Evolutionary conservation across 1,140 invertebrate species (phyloP), one percentile per base, ranked within the genome.

Genomic region (Drosophila repleta): DNA sequence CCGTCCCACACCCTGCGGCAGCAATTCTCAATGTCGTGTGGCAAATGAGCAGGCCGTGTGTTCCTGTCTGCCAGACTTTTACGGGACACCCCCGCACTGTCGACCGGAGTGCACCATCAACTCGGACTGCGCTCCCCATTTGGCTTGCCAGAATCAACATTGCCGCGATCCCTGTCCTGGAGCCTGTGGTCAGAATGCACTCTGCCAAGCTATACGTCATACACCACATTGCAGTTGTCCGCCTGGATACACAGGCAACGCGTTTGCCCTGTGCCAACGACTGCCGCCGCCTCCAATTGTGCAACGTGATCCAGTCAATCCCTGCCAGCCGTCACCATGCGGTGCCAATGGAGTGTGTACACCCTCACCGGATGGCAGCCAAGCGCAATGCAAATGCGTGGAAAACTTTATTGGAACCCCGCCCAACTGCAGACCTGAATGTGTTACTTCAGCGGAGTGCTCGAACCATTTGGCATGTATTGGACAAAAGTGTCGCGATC

Each of bases 201-300:
- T 94, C 35, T 97, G 97, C 88, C 94, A 95, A 91, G 95, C 96
- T 2, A 94, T 96, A n/a, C 96, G 95, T 74, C 96, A 97, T 81
- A 96, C 94, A 84, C 96, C 96, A 18, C 94, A 96, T 52, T 97
- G 96, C 88, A 95, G 94, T 83, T 97, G 96, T 90, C 92, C 94
- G 3, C 91, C 93, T 10, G 95, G 95, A 8, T 97, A 94, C 91
- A 96, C 96, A 10, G 97, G 96, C 65, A 95, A 97, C 93, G 96
- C 97, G 11, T 97, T 97, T 90, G 94, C 93, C 15, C 37, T 89
- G 7, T 91, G 90, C 11, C 87, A 91, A 39, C 69, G 66, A 8
- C 26, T 90, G 4, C 85, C 90, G 1, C 68, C 80, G 6, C 76
- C 77, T 6, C 90, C 92, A 5, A 53, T 53, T 3, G 21, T 69